Conservation (phyloP, 2,113 vertebrate genomes). For the Callithrix jacchus region DNA sequence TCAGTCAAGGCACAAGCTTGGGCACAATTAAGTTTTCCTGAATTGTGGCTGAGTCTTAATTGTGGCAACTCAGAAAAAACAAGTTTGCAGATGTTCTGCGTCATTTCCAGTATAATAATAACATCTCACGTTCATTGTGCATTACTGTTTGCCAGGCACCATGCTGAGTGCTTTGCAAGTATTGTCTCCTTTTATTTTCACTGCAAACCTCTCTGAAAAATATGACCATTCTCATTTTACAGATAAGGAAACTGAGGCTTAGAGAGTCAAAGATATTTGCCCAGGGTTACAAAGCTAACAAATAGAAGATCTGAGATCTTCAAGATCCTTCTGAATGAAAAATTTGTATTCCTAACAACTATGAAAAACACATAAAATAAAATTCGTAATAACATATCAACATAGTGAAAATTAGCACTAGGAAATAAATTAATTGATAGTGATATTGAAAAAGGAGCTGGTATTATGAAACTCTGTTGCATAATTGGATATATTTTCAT, state of each 20-base stretch:
- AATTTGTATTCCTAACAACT: background rate
- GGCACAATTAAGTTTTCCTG: background rate
- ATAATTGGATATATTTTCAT: background rate
- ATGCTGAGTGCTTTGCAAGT: background rate
- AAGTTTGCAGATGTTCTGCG: background rate
- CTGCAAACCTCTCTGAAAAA: background rate
- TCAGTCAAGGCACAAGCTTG: background rate
- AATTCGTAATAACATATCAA: background rate
- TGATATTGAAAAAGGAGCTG: background rate
- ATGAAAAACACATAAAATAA: background rate
- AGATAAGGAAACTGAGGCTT: slow-evolving; percentile 8
- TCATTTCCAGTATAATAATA: background rate
- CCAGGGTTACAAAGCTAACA: background rate
- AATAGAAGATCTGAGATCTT: background rate
- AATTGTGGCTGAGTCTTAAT: background rate
- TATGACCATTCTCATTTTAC: background rate
- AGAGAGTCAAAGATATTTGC: background rate
- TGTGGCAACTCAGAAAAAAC: background rate
- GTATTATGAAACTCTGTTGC: background rate
- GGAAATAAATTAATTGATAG: background rate
- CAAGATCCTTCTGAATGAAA: background rate
- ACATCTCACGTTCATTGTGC: background rate
- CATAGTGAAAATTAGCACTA: background rate
- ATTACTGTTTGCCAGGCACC: background rate
- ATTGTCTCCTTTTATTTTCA: background rate